These are phyloP conservation scores for Symphodus melops DNA, from an alignment of 2,113 vertebrate genomes.

Conservation along the genomic window DNA sequence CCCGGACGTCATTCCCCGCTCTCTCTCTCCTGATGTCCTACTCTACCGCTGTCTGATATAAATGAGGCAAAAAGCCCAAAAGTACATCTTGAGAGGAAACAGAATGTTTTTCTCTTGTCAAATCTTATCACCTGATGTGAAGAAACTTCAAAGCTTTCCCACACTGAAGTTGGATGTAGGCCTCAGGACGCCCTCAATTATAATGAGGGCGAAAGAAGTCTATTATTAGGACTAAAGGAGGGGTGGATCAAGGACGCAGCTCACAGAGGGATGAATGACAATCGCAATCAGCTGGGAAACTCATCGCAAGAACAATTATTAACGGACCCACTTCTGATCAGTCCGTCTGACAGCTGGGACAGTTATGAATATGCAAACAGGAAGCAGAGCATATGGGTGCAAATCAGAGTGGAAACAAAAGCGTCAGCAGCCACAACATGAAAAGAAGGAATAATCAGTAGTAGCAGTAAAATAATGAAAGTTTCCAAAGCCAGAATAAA, in stretches of 20 bases:
- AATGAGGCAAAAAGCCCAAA: no score
- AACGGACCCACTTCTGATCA: conserved; percentile 59
- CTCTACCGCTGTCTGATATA: no score
- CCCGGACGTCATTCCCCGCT: no score
- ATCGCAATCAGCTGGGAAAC: conserved; percentile 67
- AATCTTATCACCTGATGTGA: neutral
- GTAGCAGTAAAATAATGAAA: neutral
- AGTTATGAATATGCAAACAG: conserved; percentile 37
- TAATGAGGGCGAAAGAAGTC: conserved; percentile 78
- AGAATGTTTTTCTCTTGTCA: neutral
- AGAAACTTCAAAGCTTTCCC: conserved; percentile 59
- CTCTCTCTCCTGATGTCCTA: no score
- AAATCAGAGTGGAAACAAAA: conserved; percentile 4
- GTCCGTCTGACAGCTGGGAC: conserved; percentile 38
- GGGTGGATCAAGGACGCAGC: conserved; percentile 77
- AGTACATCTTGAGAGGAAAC: no score
- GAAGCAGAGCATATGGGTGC: neutral
- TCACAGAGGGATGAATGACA: conserved; percentile 73
- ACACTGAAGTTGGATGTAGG: conserved; percentile 77
- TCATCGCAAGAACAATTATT: conserved; percentile 56
- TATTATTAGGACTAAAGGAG: conserved; percentile 78
- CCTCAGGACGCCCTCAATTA: conserved; percentile 82
- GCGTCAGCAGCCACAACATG: neutral
- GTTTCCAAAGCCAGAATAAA: neutral
- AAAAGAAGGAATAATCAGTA: neutral